phyloP scores from a whole-genome alignment of 2,888 invertebrate species.

The Rhaphigaster nebulosa region DNA sequence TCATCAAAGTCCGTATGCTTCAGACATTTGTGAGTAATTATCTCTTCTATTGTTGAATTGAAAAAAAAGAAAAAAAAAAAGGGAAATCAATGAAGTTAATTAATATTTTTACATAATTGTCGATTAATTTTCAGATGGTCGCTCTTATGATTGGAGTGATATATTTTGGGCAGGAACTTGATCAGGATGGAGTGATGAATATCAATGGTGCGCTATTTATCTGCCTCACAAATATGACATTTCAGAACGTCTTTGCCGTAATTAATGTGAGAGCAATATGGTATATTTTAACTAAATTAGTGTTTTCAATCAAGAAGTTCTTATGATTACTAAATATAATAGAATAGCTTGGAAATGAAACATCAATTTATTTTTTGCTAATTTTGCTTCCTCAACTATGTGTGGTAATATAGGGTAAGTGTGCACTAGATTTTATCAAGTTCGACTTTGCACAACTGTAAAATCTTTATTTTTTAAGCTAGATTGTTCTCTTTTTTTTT shows the following conservation, averaged over 20 bases:
- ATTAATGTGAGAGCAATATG: constrained; percentile 83
- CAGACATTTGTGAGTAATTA: constrained; percentile 85
- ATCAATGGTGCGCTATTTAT: constrained; percentile 93
- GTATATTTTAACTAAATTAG: not conserved
- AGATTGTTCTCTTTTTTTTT: too few species aligned
- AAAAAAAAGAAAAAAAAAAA: not conserved
- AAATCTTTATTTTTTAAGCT: too few species aligned
- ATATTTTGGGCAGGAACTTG: constrained; percentile 84
- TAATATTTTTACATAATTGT: not conserved
- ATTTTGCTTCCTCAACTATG: too few species aligned
- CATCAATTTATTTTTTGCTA: too few species aligned
- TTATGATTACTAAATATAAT: too few species aligned
- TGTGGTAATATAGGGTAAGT: too few species aligned
- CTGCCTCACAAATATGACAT: constrained; percentile 92
- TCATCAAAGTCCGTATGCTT: constrained; percentile 88
- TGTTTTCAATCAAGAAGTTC: not conserved
- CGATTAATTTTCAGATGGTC: constrained; percentile 78
- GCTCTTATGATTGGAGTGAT: constrained; percentile 89
- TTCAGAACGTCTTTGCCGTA: constrained; percentile 95
- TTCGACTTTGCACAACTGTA: too few species aligned
- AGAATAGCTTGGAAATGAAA: too few species aligned
- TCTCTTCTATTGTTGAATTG: not conserved
- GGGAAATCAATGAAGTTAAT: not conserved
- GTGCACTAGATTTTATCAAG: too few species aligned
- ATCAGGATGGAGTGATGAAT: constrained; percentile 93